Evolutionary conservation across 2,888 invertebrate species (phyloP), one percentile per base, ranked within the genome.

Genomic region (Itoplectis maculator): DNA sequence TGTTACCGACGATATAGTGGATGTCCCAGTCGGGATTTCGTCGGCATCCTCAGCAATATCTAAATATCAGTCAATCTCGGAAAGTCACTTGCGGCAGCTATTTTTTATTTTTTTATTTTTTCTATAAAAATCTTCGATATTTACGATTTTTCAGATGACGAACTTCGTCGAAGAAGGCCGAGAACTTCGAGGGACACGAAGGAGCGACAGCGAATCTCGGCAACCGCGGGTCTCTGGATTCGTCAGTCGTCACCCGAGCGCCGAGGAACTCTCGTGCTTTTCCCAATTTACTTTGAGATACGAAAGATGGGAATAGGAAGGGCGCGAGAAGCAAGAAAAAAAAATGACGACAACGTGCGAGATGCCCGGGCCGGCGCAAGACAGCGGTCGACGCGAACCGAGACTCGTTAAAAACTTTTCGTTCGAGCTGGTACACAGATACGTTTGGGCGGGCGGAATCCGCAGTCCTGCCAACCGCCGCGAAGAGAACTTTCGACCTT

Each of bases 401-500:
- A 65, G 74, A 73, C 65, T 82, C 78, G 78, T 79, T 79, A 82
- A 74, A 82, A 82, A 74, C 68, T 82, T 82, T 75, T 56, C 49
- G 45, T 40, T 20, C 54, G 61, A 61, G 9, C 61, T 47, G 35
- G 40, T 29, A 65, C 15, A 54, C 40, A 70, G 29, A 63, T 65
- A 78, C 35, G 63, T 78, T n/a, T n/a, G n/a, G n/a, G n/a, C n/a
- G 13, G n/a, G 40, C 9, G 42, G 29, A n/a, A n/a, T 15, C 49
- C 51, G 42, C 5, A 45, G 45, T 13, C 45, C 9, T 18, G 65
- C 40, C 20, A 15, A 37, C 68, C 23, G 20, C 40, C 29, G 29
- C n/a, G n/a, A n/a, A n/a, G n/a, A 15, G 51, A 37, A 42, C 61
- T 68, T 35, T 49, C 18, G 40, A 37, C 45, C 56, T 66, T 65